Conservation (phyloP, 2,797 vertebrate genomes). For the Enteromius mattozi region DNA sequence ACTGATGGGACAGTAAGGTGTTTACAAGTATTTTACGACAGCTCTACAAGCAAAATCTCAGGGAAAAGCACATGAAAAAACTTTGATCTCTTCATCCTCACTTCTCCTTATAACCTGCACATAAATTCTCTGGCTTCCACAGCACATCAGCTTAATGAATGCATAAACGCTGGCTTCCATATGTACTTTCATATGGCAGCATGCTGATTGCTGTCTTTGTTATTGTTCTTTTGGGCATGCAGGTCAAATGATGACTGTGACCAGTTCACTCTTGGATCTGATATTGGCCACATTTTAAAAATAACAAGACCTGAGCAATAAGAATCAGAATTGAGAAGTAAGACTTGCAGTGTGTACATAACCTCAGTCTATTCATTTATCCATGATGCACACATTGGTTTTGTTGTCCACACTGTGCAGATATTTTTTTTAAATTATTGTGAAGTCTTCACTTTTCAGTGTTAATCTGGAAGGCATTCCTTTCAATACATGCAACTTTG, state of each 20-base stretch:
- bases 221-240: not conserved
- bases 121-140: not conserved
- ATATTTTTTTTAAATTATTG: constrained; percentile 41
- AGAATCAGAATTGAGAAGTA: not conserved
- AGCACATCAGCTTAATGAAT: not conserved
- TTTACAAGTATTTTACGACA: not conserved
- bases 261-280: not conserved
- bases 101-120: not conserved
- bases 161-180: not conserved
- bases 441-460: constrained; percentile 30
- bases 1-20: not conserved
- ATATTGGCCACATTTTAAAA: not conserved
- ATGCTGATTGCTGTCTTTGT: not conserved
- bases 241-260: not conserved
- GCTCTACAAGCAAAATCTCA: not conserved
- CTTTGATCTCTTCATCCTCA: not conserved
- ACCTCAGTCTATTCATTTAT: not conserved
- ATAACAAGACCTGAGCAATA: not conserved
- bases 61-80: not conserved
- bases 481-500: constrained; percentile 42
- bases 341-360: not conserved
- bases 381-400: constrained; percentile 23
- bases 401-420: constrained; percentile 47
- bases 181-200: not conserved
- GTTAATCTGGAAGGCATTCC: constrained; percentile 14